phyloP scores from a whole-genome alignment of 2,113 vertebrate genomes.

The Chlorodrepanis virens region DNA sequence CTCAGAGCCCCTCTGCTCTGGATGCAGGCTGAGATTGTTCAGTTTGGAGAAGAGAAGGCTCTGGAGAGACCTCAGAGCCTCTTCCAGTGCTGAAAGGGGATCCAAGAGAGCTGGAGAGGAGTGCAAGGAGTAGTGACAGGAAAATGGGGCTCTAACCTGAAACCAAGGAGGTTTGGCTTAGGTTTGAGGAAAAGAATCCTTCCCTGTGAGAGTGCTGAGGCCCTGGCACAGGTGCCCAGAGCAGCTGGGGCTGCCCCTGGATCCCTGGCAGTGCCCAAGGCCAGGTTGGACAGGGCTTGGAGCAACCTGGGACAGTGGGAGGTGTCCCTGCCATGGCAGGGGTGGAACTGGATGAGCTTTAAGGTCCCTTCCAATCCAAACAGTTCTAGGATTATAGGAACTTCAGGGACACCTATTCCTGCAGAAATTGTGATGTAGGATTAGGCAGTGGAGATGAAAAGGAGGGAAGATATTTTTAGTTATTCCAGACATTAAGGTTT shows the following conservation, averaged over 20 bases:
- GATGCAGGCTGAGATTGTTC: not conserved
- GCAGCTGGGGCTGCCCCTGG: not conserved
- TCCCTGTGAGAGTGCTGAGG: rapidly evolving
- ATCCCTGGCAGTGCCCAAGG: rapidly evolving
- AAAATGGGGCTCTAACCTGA: not conserved
- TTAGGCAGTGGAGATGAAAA: not conserved
- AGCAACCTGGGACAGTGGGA: rapidly evolving
- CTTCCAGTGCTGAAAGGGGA: not conserved
- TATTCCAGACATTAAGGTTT: not conserved
- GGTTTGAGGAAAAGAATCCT: not conserved
- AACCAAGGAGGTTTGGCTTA: not conserved
- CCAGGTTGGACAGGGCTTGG: rapidly evolving
- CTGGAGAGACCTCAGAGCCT: not conserved
- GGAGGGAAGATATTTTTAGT: not conserved
- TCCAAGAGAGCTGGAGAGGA: not conserved
- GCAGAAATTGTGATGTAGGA: not conserved
- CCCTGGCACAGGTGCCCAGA: not conserved
- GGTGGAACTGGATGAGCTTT: too few relatives aligned
- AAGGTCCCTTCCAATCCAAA: not conserved
- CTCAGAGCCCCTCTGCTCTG: not conserved
- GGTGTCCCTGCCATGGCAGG: not conserved
- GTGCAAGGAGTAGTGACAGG: not conserved
- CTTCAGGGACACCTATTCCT: not conserved
- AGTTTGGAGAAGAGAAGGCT: not conserved
- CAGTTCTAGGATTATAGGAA: not conserved